Base-by-base conservation (phyloP, 2,113 vertebrate genomes). In the Seriola rivoliana region DNA sequence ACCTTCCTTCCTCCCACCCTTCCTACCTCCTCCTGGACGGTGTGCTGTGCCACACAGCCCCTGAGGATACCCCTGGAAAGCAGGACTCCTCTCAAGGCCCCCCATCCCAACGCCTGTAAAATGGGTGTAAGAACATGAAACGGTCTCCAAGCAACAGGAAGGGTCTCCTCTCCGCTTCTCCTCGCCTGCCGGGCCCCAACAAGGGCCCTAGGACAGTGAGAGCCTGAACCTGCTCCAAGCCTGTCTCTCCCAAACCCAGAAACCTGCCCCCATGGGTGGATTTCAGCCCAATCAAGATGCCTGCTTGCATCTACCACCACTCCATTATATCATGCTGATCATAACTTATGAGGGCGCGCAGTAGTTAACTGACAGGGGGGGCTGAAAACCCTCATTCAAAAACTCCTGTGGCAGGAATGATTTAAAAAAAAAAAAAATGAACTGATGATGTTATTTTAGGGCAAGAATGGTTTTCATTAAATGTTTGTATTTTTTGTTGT, bases 401-500 rank as follows among this genome's bases (percentile, higher is more conserved):
- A 92, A 84, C 85, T 89, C 89, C 80, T 90, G 83, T 86, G 84
- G 62, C 74, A 67, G 77, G 85, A 84, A 80, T 69, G 54, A 52
- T 74, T 52, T 29, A 57, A 4, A 69, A 46, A 13, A 9, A 75
- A 80, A 86, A 88, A 82, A 85, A 42, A 88, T 71, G 88, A 92
- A 93, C 91, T 93, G 80, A 73, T 88, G 78, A 88, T 88, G 38
- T 88, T 87, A 87, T 89, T 86, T 88, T 90, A 82, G 87, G 90
- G 87, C 87, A 86, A 91, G 72, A 85, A 91, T 71, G 70, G 78
- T 92, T 92, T 95, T 93, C 89, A 88, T 87, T 85, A 79, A 89
- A 89, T 89, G 74, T 94, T 89, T 95, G 85, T 93, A 88, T 91
- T 93, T 78, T 92, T 93, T 89, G 75, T 80, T 92, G 85, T 91